Evolutionary conservation across 2,888 invertebrate species (phyloP), one percentile per base, ranked within the genome.

Genomic region (Drosophila yooni): DNA sequence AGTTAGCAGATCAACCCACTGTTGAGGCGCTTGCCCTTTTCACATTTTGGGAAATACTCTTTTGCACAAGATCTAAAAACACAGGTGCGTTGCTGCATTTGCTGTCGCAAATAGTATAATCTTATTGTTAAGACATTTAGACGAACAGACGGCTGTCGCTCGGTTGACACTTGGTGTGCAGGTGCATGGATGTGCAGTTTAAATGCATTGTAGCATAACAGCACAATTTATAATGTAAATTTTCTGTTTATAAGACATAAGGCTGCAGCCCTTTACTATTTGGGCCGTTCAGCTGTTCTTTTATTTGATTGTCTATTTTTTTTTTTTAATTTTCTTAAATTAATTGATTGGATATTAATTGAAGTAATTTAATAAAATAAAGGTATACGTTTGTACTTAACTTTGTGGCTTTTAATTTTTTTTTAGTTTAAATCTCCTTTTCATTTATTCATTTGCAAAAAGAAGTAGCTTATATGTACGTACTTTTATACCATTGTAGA

Each of bases 141-240:
- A 72, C 50, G 53, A 60, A 43, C 48, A 64, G 53, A 51, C 40
- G 53, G 54, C 73, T 53, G 66, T 65, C 61, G 46, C 53, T 58
- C 18, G 40, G 40, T 38, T 66, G 80, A 82, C 69, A 80, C 74
- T 71, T 58, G 60, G 38, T 36, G 69, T 80, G 70, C 81, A 81
- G 83, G 81, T 81, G 81, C 81, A 71, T 56, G 54, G 60, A 69
- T 61, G 57, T 70, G 62, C 51, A 66, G 58, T 66, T 59, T 25
- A 40, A 54, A 60, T 50, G 29, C 64, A 65, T 51, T 33, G 77
- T 70, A 62, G 51, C 56, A 66, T 65, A 73, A 61, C 27, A 54
- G 25, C 40, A 59, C 64, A 58, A 46, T 46, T 13, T 63, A 40
- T 38, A 57, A 64, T 64, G 53, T 43, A 61, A 25, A 64, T 74